Percentiles rank a stretch among this genome's conserved stretches.
Evolutionary conservation across 2,888 invertebrate species (phyloP).

Genomic region (Sminthurinus aureus): DNA sequence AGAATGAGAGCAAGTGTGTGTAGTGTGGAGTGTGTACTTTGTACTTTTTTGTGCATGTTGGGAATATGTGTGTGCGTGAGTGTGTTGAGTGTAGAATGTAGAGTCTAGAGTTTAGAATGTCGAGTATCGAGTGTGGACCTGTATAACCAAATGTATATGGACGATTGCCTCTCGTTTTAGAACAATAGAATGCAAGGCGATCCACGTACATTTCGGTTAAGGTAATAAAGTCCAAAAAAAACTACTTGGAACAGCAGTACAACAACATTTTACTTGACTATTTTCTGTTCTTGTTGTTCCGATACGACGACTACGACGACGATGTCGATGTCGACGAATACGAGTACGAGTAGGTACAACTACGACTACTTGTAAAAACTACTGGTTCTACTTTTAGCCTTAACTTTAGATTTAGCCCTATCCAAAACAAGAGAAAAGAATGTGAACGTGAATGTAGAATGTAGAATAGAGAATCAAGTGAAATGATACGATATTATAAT

Average conservation of each 20-base stretch:
- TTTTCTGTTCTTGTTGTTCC: background rate
- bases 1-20: too few relatives aligned
- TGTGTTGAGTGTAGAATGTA: background rate
- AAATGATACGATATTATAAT: too few relatives aligned
- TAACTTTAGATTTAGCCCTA: too few relatives aligned
- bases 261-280: constrained; percentile 12
- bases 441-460: too few relatives aligned
- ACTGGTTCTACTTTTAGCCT: too few relatives aligned
- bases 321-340: too few relatives aligned
- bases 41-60: constrained; percentile 8
- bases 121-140: background rate
- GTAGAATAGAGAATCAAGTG: too few relatives aligned
- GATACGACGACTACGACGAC: background rate
- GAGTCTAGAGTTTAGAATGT: background rate
- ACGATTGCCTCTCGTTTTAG: background rate
- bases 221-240: constrained; percentile 10
- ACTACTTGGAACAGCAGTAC: background rate
- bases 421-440: too few relatives aligned
- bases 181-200: background rate
- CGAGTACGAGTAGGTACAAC: too few relatives aligned
- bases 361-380: too few relatives aligned
- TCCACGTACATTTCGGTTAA: constrained; percentile 13
- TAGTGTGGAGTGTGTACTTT: constrained; percentile 20
- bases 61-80: constrained; percentile 10
- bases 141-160: background rate